Percentiles rank a stretch among this genome's conserved stretches.
These are phyloP conservation scores for Cinclus cinclus DNA, from an alignment of 2,113 vertebrate species.

Conservation along the genomic window DNA sequence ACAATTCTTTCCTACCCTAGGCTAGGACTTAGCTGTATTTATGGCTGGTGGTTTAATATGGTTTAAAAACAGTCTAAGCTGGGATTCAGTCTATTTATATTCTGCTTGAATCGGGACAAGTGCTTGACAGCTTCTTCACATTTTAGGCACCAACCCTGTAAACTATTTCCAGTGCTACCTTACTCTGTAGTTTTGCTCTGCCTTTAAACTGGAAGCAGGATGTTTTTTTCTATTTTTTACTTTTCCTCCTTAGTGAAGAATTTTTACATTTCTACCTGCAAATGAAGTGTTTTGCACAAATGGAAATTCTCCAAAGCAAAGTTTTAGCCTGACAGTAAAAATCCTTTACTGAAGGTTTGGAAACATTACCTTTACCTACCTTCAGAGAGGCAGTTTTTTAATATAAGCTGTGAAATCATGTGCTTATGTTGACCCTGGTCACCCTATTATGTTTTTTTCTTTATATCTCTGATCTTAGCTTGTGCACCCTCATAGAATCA, in stretches of 20 bases:
- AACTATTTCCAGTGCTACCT: neutral
- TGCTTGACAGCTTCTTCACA: neutral
- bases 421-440: neutral
- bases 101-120: neutral
- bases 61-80: neutral
- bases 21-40: neutral
- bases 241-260: neutral
- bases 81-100: neutral
- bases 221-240: neutral
- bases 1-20: neutral
- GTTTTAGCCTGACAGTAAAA: neutral
- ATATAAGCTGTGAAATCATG: neutral
- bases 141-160: neutral
- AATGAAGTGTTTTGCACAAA: neutral
- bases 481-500: neutral
- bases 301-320: neutral
- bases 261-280: neutral
- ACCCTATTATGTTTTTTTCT: neutral
- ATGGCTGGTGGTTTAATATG: neutral
- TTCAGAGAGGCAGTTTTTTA: neutral
- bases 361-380: neutral
- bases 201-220: neutral
- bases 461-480: neutral
- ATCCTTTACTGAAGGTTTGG: neutral
- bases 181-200: neutral